phyloP scores from a whole-genome alignment of 2,888 invertebrate genomes.

The Hoplodrina blanda region DNA sequence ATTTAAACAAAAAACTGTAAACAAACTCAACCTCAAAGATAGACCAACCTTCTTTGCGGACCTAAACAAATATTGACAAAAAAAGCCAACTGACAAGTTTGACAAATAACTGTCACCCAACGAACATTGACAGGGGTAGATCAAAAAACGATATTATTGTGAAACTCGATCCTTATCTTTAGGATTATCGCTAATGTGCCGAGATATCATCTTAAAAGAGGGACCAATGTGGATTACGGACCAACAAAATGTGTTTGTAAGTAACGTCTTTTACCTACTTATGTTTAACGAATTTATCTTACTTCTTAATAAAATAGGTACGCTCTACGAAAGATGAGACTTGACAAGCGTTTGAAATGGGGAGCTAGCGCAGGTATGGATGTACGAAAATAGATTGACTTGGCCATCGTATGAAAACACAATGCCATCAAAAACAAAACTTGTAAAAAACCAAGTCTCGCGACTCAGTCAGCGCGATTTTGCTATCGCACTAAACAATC shows the following conservation, averaged over 20 bases:
- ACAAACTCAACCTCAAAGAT: neutral
- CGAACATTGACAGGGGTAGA: constrained; percentile 74
- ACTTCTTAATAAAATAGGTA: too few relatives aligned
- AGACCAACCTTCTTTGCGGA: constrained; percentile 10
- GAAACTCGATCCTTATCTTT: constrained; percentile 73
- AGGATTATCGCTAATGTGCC: constrained; percentile 82
- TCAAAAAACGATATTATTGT: constrained; percentile 72
- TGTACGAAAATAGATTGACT: too few relatives aligned
- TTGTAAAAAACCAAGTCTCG: too few relatives aligned
- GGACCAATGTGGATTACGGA: constrained; percentile 32
- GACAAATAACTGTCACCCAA: constrained; percentile 80
- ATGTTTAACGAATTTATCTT: too few relatives aligned
- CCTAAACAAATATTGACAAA: constrained; percentile 1
- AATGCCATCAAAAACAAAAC: too few relatives aligned
- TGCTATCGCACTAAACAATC: too few relatives aligned
- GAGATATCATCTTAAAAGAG: constrained; percentile 76
- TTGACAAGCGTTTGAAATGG: too few relatives aligned
- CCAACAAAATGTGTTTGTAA: constrained; percentile 9
- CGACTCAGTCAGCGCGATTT: too few relatives aligned
- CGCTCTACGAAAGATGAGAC: too few relatives aligned
- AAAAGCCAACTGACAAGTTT: constrained; percentile 51
- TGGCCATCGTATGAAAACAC: too few relatives aligned
- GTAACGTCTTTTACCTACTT: neutral
- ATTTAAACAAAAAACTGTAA: too few relatives aligned
- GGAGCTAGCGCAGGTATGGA: too few relatives aligned